Conservation (phyloP, 2,888 invertebrate genomes). For the Neoitamus cyanurus region DNA sequence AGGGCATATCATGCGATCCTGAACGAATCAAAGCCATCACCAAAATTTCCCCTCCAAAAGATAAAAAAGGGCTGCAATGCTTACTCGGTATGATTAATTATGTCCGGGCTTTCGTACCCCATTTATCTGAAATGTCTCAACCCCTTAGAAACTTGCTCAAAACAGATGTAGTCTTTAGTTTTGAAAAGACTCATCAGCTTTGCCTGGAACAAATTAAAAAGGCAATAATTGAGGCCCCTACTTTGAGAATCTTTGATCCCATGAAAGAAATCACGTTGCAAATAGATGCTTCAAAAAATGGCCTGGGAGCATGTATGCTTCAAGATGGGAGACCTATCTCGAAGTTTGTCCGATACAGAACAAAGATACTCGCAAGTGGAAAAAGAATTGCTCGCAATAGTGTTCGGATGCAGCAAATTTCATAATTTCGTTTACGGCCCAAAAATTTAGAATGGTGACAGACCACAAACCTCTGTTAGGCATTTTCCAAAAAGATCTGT, state of each 20-base stretch:
- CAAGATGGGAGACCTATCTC: slow-evolving; percentile 53
- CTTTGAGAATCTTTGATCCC: slow-evolving; percentile 47
- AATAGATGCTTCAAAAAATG: slow-evolving; percentile 49
- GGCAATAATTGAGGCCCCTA: slow-evolving; percentile 28
- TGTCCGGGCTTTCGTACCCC: too few species aligned
- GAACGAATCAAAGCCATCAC: too few species aligned
- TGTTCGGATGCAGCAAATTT: slow-evolving; percentile 53
- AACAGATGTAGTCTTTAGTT: too few species aligned
- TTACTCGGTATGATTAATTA: too few species aligned
- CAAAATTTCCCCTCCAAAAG: too few species aligned
- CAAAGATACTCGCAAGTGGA: slow-evolving; percentile 49
- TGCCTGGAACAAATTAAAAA: too few species aligned
- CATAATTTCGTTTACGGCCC: slow-evolving; percentile 54
- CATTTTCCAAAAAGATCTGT: slow-evolving; percentile 49
- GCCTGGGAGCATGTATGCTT: slow-evolving; percentile 51
- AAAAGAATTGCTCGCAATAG: slow-evolving; percentile 52
- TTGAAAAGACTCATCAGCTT: background rate
- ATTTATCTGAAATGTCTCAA: too few species aligned
- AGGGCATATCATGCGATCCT: too few species aligned
- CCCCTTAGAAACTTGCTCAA: too few species aligned
- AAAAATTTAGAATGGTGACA: slow-evolving; percentile 47
- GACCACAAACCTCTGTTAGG: slow-evolving; percentile 52
- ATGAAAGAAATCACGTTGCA: slow-evolving; percentile 50
- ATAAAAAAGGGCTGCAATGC: too few species aligned
- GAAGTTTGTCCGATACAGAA: slow-evolving; percentile 50